Evolutionary conservation across 1,140 invertebrate species (phyloP).

Genomic region (Conus ventricosus): DNA sequence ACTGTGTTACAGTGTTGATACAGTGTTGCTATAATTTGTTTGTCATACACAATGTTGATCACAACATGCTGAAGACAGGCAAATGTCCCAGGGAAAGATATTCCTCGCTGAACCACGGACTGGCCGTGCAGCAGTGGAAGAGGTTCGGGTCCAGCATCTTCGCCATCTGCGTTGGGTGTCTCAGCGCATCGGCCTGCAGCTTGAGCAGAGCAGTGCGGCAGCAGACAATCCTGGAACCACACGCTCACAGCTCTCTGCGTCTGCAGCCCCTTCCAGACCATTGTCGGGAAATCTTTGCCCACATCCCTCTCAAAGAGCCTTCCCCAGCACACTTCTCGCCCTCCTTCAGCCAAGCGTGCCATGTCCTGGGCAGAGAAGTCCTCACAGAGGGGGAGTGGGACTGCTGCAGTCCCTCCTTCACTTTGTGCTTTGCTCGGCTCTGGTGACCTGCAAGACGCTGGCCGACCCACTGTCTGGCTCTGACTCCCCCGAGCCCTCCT

Average conservation of each 20-base stretch:
- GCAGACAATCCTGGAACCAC: not conserved
- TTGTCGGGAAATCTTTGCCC: not conserved
- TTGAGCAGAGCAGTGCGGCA: not conserved
- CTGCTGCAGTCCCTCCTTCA: not conserved
- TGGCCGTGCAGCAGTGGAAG: conserved; percentile 16
- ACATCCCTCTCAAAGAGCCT: not conserved
- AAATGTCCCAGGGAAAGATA: not conserved
- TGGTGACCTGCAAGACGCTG: not conserved
- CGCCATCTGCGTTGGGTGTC: not conserved
- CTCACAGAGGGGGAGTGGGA: not conserved
- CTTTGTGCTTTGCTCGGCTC: not conserved
- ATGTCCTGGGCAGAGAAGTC: not conserved
- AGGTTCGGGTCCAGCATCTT: conserved; percentile 14
- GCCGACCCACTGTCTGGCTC: not conserved
- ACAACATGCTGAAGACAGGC: too few species aligned
- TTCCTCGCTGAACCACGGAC: not conserved
- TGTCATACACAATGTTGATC: too few species aligned
- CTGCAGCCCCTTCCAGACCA: not conserved
- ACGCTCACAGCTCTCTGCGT: not conserved
- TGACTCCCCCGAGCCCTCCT: not conserved
- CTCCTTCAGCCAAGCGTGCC: not conserved
- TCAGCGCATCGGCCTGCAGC: not conserved
- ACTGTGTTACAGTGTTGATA: too few species aligned
- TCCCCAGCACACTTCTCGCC: not conserved
- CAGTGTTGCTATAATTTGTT: too few species aligned